A percentile compares a stretch with the other conserved stretches of the same genome.
Conservation (phyloP, 2,888 invertebrate species). For the Scaptomyza tumidula region DNA sequence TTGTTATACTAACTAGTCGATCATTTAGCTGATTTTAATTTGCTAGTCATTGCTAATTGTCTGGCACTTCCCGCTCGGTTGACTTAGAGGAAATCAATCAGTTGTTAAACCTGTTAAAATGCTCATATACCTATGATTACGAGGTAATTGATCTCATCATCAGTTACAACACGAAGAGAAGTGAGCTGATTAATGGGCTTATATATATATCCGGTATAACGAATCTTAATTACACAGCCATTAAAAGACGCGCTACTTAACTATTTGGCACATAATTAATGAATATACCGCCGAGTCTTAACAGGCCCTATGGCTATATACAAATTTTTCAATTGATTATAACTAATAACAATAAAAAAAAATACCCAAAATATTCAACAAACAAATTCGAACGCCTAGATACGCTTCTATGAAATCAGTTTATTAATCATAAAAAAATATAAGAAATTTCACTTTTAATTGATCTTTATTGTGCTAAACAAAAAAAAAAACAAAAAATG, state of each 20-base stretch:
- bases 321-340: conserved; percentile 37
- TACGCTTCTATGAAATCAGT: conserved; percentile 36
- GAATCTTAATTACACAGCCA: conserved; percentile 70
- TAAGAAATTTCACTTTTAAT: conserved; percentile 66
- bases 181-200: conserved; percentile 59
- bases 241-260: conserved; percentile 60
- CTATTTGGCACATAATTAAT: conserved; percentile 65
- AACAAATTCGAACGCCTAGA: too few species aligned
- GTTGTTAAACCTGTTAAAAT: conserved; percentile 25
- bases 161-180: conserved; percentile 39
- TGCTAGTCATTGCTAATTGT: conserved; percentile 27
- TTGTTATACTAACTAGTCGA: not conserved
- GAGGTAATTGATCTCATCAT: conserved; percentile 21
- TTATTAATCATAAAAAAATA: conserved; percentile 43
- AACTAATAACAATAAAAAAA: conserved; percentile 29
- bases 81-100: conserved; percentile 60
- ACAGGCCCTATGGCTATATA: conserved; percentile 26
- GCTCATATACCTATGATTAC: conserved; percentile 23
- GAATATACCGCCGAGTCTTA: conserved; percentile 38
- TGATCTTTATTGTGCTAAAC: conserved; percentile 65
- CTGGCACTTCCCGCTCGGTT: conserved; percentile 13
- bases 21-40: conserved; percentile 5
- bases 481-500: conserved; percentile 34
- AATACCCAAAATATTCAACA: conserved; percentile 6
- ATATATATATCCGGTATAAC: conserved; percentile 71